phyloP scores from a whole-genome alignment of 1,140 invertebrate genomes.

The Papilio helenus region DNA sequence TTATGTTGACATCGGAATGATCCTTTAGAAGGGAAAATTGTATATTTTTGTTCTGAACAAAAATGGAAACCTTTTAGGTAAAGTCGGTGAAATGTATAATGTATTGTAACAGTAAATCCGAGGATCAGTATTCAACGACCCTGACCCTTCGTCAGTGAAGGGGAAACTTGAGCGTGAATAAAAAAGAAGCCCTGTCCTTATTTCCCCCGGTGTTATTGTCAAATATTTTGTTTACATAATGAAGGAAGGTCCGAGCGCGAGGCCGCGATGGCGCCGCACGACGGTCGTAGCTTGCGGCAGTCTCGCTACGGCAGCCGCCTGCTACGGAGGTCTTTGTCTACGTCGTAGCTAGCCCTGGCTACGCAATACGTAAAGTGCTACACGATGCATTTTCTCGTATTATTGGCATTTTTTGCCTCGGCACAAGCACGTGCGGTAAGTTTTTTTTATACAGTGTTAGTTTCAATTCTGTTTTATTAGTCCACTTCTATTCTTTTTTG shows the following conservation, averaged over 20 bases:
- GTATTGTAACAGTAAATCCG: conserved; percentile 36
- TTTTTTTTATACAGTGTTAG: conserved; percentile 46
- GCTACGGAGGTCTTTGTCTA: conserved; percentile 57
- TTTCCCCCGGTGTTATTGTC: conserved; percentile 61
- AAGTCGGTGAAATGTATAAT: conserved; percentile 28
- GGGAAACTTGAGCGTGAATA: conserved; percentile 49
- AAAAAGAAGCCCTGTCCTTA: conserved; percentile 63
- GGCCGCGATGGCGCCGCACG: conserved; percentile 58
- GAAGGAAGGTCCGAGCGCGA: conserved; percentile 56
- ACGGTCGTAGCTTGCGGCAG: conserved; percentile 67
- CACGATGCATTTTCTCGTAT: conserved; percentile 71
- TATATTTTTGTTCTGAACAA: background rate
- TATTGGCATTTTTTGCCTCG: conserved; percentile 71
- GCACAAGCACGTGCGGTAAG: conserved; percentile 79
- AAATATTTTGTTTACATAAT: conserved; percentile 79
- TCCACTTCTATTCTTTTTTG: background rate
- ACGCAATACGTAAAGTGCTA: conserved; percentile 57
- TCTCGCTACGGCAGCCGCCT: conserved; percentile 65
- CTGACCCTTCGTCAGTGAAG: conserved; percentile 47
- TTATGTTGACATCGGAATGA: conserved; percentile 12
- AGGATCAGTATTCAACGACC: conserved; percentile 41
- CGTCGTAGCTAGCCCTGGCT: conserved; percentile 46
- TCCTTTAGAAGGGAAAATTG: background rate
- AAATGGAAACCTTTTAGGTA: conserved; percentile 17
- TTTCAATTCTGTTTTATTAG: background rate